Conservation (phyloP, 2,888 invertebrate species). For the Dryomyza anilis region DNA sequence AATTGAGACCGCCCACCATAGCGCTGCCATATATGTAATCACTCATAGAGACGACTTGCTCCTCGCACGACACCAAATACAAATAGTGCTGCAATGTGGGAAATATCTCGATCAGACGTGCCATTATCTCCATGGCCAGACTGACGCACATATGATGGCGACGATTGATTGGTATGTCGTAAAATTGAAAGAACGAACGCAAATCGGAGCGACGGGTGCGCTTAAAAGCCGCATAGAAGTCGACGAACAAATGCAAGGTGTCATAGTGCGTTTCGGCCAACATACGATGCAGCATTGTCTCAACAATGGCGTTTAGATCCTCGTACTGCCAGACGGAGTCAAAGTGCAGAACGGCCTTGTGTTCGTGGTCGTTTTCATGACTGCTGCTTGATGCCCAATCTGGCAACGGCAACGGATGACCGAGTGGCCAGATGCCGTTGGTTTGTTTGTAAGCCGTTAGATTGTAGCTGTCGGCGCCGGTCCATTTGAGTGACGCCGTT, state of each 20-base stretch:
- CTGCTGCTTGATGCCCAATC: constrained; percentile 67
- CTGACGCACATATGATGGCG: constrained; percentile 89
- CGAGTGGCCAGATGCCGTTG: constrained; percentile 69
- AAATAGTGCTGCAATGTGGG: constrained; percentile 71
- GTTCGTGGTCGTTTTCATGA: too few relatives aligned
- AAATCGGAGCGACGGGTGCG: constrained; percentile 69
- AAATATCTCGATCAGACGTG: constrained; percentile 71
- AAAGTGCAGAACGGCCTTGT: constrained; percentile 61
- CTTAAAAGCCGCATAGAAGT: constrained; percentile 70
- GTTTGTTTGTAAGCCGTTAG: constrained; percentile 61
- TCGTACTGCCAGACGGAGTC: constrained; percentile 70
- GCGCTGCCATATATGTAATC: constrained; percentile 67
- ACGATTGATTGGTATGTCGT: constrained; percentile 77
- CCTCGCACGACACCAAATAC: constrained; percentile 86
- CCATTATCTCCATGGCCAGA: constrained; percentile 79
- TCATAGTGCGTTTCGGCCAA: constrained; percentile 87
- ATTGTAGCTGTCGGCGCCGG: constrained; percentile 58
- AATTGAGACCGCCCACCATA: constrained; percentile 61
- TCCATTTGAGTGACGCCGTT: constrained; percentile 44
- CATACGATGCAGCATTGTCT: constrained; percentile 78
- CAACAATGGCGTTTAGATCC: constrained; percentile 78
- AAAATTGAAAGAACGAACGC: constrained; percentile 75
- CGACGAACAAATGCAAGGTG: constrained; percentile 83
- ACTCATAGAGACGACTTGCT: constrained; percentile 71
- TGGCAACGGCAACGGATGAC: constrained; percentile 77